These are phyloP conservation scores for Dromas ardeola DNA, from an alignment of 2,113 vertebrate genomes.

Conservation along the genomic window DNA sequence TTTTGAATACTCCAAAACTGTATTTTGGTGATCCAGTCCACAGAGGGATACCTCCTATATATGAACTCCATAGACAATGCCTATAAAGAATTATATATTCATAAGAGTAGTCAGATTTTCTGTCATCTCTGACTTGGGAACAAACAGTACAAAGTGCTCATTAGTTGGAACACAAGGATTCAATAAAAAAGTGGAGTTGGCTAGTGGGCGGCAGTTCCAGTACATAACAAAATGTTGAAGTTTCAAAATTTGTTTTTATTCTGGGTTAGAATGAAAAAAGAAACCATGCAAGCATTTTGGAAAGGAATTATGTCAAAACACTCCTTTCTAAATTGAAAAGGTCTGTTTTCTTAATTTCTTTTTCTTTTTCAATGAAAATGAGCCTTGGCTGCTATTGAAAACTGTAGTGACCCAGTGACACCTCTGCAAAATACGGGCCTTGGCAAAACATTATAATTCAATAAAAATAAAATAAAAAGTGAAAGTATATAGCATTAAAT, in stretches of 20 bases:
- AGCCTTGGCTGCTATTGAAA: not conserved
- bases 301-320: not conserved
- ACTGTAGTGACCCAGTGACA: not conserved
- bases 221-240: not conserved
- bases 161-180: conserved; percentile 31
- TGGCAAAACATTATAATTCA: not conserved
- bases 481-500: not conserved
- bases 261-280: conserved; percentile 22
- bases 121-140: not conserved
- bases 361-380: not conserved
- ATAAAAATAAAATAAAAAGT: not conserved
- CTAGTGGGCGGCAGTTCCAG: not conserved
- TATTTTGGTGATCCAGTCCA: not conserved
- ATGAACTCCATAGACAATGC: not conserved
- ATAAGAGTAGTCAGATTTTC: not conserved
- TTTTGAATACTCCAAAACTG: fast-evolving
- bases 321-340: not conserved
- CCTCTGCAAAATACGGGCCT: not conserved
- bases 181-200: conserved; percentile 44
- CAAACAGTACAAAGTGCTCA: not conserved
- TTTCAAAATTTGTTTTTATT: conserved; percentile 61
- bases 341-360: not conserved
- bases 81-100: not conserved
- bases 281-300: not conserved
- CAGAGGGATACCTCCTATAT: not conserved